phyloP scores from a whole-genome alignment of 2,888 invertebrate species.

The Cerceris ruficornis region DNA sequence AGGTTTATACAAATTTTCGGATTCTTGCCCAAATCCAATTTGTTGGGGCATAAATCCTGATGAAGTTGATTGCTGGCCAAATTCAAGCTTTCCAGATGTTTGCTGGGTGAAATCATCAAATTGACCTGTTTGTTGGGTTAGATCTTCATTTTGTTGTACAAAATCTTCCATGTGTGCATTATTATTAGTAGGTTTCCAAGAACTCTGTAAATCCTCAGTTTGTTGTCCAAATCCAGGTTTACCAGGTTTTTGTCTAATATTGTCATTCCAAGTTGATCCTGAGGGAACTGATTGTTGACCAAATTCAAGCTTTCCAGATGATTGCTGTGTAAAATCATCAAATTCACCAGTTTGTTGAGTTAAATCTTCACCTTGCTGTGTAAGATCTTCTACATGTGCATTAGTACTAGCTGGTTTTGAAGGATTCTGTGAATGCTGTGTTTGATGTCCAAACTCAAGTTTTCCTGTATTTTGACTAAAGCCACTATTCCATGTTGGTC shows the following conservation, averaged over 20 bases:
- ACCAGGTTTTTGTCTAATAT: slow-evolving; percentile 59
- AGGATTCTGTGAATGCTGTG: slow-evolving; percentile 23
- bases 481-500: slow-evolving; percentile 48
- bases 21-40: too few relatives aligned
- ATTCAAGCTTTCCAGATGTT: slow-evolving; percentile 50
- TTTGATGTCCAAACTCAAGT: slow-evolving; percentile 52
- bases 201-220: too few relatives aligned
- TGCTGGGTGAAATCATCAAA: slow-evolving; percentile 68
- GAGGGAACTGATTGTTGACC: slow-evolving; percentile 8
- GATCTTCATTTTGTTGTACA: slow-evolving; percentile 30
- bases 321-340: slow-evolving; percentile 66
- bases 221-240: slow-evolving; percentile 23
- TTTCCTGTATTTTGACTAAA: slow-evolving; percentile 42
- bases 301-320: slow-evolving; percentile 43
- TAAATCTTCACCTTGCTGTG: slow-evolving; percentile 4
- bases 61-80: slow-evolving; percentile 7
- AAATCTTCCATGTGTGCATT: slow-evolving; percentile 34
- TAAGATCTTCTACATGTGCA: slow-evolving; percentile 5
- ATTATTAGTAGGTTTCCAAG: slow-evolving; percentile 18
- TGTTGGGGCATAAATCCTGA: too few relatives aligned
- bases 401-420: slow-evolving; percentile 22
- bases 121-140: slow-evolving; percentile 29
- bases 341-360: slow-evolving; percentile 4
- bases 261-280: slow-evolving; percentile 48
- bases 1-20: slow-evolving; percentile 11